Evolutionary conservation across 2,888 invertebrate genomes (phyloP).

Genomic region (Archaeoteleia sp.): DNA sequence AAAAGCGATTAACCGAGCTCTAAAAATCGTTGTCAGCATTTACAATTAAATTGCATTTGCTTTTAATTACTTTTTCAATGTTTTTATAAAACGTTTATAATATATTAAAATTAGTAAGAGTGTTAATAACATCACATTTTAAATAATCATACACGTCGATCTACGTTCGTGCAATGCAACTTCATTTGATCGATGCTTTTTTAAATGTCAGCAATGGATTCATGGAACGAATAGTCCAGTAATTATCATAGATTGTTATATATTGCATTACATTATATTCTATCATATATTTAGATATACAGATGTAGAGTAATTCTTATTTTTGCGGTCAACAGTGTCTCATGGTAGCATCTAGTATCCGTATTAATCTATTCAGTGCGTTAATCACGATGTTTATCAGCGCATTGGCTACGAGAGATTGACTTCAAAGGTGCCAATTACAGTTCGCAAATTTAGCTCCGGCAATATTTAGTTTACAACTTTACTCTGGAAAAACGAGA

Average conservation of each 20-base stretch:
- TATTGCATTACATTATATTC: constrained; percentile 15
- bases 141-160: constrained; percentile 18
- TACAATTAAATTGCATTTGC: no score
- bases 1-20: no score
- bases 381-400: not conserved
- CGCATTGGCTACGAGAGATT: not conserved
- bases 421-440: constrained; percentile 2
- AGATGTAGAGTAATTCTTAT: constrained; percentile 2
- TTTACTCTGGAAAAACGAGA: not conserved
- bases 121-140: no score
- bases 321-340: constrained; percentile 4
- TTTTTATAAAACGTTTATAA: no score
- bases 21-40: no score
- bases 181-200: constrained; percentile 9
- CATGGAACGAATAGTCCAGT: constrained; percentile 18
- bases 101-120: no score
- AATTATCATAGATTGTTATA: constrained; percentile 27
- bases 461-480: not conserved
- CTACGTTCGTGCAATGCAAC: constrained; percentile 18
- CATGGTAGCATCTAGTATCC: no score
- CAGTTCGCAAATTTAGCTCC: constrained; percentile 1
- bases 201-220: not conserved
- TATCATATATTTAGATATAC: constrained; percentile 19
- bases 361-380: no score
- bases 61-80: no score